Base-by-base conservation (phyloP, 2,113 vertebrate species). In the Ascaphus truei region DNA sequence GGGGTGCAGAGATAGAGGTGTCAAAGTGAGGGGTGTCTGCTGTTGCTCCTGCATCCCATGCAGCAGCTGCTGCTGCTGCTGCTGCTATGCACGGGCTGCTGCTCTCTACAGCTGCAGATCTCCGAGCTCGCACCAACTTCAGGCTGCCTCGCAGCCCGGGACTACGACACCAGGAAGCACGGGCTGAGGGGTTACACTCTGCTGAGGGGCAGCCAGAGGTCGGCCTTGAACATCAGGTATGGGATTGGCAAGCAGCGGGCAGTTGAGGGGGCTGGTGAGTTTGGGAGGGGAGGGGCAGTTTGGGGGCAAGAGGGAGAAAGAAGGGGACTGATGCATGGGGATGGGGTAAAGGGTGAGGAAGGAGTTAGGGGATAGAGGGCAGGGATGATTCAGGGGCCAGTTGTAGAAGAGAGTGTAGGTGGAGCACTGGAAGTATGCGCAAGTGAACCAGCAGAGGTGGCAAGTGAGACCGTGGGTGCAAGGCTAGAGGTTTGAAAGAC, bases 131-230 rank as follows among this genome's bases (percentile, higher is more conserved):
- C 87, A 33, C 93, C 92, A 0, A 92, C 86, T 1, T 82, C 73
- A 1, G 93, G 96, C 74, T 89, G 90, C 29, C 81, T 97, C 18
- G 88, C 85, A 2, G 94, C 94, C 5, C 77, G 73, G 13, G 94
- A 98, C 75, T 84, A 80, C 2, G 96, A 96, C 75, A 85, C 85
- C 3, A 94, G 88, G 1, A 75, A 76, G 37, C 92, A 92, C 57
- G 81, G 92, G 13, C 90, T 79, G 1, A 92, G 85, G 73, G 93
- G 94, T 2, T 98, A 95, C 85, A 83, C 87, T 34, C 81, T 96
- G 67, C 72, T 76, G 25, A 77, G 84, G 36, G 67, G 53, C 1
- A 64, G 73, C 5, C 71, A 80, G 62, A 67, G 47, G 1, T 69
- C 83, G 1, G 31, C 66, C 5, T 69, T 69, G 5, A 60, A 51